A percentile compares a stretch with the other conserved stretches of the same genome.
Evolutionary conservation across 2,888 invertebrate genomes (phyloP).

Genomic region (Brenthis daphne): DNA sequence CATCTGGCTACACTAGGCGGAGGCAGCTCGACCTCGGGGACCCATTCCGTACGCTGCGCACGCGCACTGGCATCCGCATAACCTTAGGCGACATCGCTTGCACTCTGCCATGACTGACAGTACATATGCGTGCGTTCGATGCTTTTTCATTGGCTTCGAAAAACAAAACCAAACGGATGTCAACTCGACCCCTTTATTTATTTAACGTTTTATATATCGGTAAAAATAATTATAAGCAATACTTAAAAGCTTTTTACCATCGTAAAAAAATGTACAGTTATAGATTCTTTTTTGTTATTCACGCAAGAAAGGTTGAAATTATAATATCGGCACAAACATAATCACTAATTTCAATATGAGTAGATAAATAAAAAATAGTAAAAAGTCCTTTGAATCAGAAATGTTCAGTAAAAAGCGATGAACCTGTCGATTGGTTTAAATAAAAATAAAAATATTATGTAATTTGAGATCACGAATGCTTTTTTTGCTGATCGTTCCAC

Average conservation of each 20-base stretch:
- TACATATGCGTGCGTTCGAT: conserved; percentile 10
- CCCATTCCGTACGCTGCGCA: conserved; percentile 62
- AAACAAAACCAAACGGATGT: conserved; percentile 2
- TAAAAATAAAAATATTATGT: conserved; percentile 60
- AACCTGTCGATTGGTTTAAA: conserved; percentile 62
- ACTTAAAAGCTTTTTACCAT: no score
- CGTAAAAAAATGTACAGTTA: no score
- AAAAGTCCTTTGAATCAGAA: conserved; percentile 34
- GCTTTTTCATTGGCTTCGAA: conserved; percentile 2
- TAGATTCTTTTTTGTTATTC: no score
- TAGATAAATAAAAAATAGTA: conserved; percentile 15
- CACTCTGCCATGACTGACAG: conserved; percentile 34
- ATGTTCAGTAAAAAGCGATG: conserved; percentile 42
- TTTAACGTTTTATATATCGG: no score
- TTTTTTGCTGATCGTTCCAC: conserved; percentile 60
- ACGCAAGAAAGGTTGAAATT: no score
- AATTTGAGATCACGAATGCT: conserved; percentile 62
- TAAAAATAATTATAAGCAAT: no score
- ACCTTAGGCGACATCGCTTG: conserved; percentile 58
- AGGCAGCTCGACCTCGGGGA: conserved; percentile 62
- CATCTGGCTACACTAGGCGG: conserved; percentile 46
- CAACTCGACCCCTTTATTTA: not conserved
- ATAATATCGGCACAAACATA: no score
- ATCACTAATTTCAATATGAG: not conserved
- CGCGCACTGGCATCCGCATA: conserved; percentile 73